These are phyloP conservation scores for Antedon bifida DNA, from an alignment of 35 echinoderm and acorn worm species.

Conservation along the genomic window DNA sequence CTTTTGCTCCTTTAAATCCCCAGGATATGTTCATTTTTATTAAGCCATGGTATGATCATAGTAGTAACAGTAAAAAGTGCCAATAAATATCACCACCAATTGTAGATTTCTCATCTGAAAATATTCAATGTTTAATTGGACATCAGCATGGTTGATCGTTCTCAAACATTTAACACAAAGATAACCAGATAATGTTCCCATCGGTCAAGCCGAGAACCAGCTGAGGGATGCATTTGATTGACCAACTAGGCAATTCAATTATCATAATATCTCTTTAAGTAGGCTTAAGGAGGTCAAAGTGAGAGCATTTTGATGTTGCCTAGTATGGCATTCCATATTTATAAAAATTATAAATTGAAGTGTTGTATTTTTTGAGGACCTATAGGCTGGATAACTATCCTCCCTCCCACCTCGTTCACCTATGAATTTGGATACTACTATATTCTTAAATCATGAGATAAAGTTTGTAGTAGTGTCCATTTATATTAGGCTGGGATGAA, in stretches of 20 bases:
- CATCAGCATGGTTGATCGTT: background rate
- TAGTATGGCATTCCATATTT: background rate
- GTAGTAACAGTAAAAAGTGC: no score
- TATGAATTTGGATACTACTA: no score
- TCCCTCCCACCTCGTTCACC: no score
- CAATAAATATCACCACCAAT: background rate
- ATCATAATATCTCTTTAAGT: background rate
- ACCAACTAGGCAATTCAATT: background rate
- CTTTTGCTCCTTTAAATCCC: no score
- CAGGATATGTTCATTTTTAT: no score
- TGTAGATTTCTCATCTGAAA: background rate
- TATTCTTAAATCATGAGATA: no score
- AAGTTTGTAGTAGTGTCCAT: no score
- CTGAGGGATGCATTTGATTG: background rate
- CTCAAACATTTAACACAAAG: background rate
- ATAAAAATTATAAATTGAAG: no score
- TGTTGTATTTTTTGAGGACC: no score
- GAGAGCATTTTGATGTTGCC: background rate
- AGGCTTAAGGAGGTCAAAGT: background rate
- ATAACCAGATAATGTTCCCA: background rate
- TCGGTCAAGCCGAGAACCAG: background rate
- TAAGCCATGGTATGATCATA: no score
- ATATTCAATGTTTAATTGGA: background rate
- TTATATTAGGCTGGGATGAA: no score
- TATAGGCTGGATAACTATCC: no score